Conservation (phyloP, 2,797 vertebrate species). For the Florisuga fusca region DNA sequence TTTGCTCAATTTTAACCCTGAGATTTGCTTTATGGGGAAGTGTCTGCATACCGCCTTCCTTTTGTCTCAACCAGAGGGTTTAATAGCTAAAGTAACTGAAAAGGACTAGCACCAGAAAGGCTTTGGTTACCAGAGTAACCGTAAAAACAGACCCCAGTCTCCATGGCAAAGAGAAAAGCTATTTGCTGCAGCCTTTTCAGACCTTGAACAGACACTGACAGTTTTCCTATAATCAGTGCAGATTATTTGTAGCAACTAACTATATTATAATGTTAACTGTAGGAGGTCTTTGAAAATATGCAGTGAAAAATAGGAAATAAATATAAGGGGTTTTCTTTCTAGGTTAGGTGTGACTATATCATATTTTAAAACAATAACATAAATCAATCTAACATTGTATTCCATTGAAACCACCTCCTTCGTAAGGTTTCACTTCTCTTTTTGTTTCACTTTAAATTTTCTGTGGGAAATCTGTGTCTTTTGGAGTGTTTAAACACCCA, state of each 20-base stretch:
- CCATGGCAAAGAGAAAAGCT: constrained; percentile 93
- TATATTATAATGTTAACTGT: constrained; percentile 86
- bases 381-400: constrained; percentile 44
- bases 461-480: background rate
- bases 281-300: constrained; percentile 80
- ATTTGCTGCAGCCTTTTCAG: constrained; percentile 91
- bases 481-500: background rate
- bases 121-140: constrained; percentile 95
- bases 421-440: background rate
- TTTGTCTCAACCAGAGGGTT: constrained; percentile 93
- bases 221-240: constrained; percentile 86
- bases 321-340: constrained; percentile 30
- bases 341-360: constrained; percentile 45
- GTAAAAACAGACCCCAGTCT: constrained; percentile 90
- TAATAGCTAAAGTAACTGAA: constrained; percentile 92
- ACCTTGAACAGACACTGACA: constrained; percentile 88
- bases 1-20: constrained; percentile 69
- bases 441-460: constrained; percentile 6
- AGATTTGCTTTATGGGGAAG: constrained; percentile 88
- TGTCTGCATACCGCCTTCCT: constrained; percentile 86
- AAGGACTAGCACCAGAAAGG: constrained; percentile 86
- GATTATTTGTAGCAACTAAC: constrained; percentile 87
- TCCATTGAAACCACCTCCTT: background rate
- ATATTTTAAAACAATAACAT: constrained; percentile 61
- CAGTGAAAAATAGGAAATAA: constrained; percentile 46